Evolutionary conservation across 2,113 vertebrate species (phyloP), one percentile per base, ranked within the genome.

Genomic region (Cacatua alba): DNA sequence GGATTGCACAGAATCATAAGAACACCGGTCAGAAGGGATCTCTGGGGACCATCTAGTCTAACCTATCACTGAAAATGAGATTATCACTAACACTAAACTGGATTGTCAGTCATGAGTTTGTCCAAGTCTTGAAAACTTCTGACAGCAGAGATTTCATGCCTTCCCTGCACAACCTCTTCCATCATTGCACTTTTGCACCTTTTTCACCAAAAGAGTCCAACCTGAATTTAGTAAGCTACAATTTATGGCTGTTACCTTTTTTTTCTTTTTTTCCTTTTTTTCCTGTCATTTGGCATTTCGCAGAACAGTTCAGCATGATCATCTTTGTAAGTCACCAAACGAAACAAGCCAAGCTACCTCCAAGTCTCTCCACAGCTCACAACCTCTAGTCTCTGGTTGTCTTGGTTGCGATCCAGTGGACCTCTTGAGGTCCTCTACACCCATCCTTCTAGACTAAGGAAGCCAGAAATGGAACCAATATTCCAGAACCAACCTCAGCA

Each of bases 21-120:
- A 60, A 33, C 26, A 15, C 4, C 44, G 9, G 3, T 19, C 63
- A 37, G 16, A 65, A 91, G 39, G 16, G 33, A 44, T 84, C 10
- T 78, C 49, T 52, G 55, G 24, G 33, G 5, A n/a, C 53, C 31
- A 41, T 31, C 24, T 75, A 67, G 25, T 33, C 39, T 11, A 18
- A 6, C 12, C 8, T 63, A 3, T 37, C 74, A 62, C 33, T 39
- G 35, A 51, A 35, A 65, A 10, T 24, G n/a, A 23, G 29, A 62
- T 35, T 82, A 39, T 48, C 49, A 80, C n/a, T 21, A 71, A 8
- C 9, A 17, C 20, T 67, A 53, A 92, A 5, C 2, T 25, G 5
- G 13, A 23, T 48, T 70, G 37, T 49, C n/a, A 79, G 41, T 31
- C 65, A 82, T 0, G 0, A 6, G 11, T 78, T 55, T 85, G 31